Percentiles rank a stretch among this genome's conserved stretches.
Evolutionary conservation across 2,113 vertebrate species (phyloP).

Genomic region (Ailuropoda melanoleuca): DNA sequence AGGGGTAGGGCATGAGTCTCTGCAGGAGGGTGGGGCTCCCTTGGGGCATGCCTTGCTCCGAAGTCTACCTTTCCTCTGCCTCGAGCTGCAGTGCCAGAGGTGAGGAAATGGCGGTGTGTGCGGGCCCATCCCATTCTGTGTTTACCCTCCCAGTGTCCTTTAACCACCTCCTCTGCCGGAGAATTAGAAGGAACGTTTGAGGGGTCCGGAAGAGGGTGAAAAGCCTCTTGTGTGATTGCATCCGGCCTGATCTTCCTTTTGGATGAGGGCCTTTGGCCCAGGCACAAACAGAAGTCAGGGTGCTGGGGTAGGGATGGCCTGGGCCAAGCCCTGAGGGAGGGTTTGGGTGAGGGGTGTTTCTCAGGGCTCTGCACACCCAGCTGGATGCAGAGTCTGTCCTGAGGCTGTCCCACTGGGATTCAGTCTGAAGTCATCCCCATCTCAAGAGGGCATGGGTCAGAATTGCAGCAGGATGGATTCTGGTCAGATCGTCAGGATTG

Average conservation of each 20-base stretch:
- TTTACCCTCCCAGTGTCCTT: constrained; percentile 72
- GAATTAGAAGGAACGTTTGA: constrained; percentile 59
- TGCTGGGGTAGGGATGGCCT: not conserved
- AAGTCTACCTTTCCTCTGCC: not conserved
- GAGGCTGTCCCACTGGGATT: not conserved
- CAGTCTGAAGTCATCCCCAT: not conserved
- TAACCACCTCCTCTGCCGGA: constrained; percentile 55
- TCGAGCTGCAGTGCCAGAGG: not conserved
- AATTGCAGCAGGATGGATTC: not conserved
- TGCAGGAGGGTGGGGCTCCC: not conserved
- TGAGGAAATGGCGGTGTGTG: constrained; percentile 54
- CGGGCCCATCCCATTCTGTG: constrained; percentile 33
- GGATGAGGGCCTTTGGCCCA: constrained; percentile 51
- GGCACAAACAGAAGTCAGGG: constrained; percentile 43
- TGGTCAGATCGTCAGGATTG: not conserved
- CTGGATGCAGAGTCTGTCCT: not conserved
- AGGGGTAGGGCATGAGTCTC: not conserved
- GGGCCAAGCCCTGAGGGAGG: not conserved
- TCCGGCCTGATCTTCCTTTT: constrained; percentile 74
- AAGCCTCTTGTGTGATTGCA: constrained; percentile 72
- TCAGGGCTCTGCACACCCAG: not conserved
- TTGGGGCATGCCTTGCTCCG: not conserved
- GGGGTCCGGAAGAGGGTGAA: constrained; percentile 72
- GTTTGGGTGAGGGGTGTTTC: constrained; percentile 2
- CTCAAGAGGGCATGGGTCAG: not conserved